phyloP scores from a whole-genome alignment of 2,113 vertebrate species.

The Clarias gariepinus region DNA sequence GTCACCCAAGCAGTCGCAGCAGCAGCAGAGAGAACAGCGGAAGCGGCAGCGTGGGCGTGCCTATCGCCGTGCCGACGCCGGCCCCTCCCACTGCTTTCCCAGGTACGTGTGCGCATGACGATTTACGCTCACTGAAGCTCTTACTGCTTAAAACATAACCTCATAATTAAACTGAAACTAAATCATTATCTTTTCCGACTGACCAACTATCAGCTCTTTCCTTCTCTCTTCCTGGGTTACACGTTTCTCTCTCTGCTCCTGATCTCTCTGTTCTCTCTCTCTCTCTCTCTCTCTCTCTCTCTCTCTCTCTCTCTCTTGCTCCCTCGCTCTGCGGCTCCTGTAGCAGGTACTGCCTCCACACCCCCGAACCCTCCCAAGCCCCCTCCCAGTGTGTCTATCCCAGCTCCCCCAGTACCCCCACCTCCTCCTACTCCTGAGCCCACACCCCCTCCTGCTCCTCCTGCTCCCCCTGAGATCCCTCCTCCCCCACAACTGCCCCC shows the following conservation, averaged over 20 bases:
- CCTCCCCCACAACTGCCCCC: conserved; percentile 91
- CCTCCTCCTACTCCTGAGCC: conserved; percentile 66
- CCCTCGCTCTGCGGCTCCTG: conserved; percentile 56
- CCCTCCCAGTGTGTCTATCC: conserved; percentile 71
- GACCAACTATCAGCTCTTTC: background rate
- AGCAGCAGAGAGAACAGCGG: conserved; percentile 99
- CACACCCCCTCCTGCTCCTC: conserved; percentile 68
- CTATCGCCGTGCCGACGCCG: conserved; percentile 93
- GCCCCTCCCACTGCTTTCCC: conserved; percentile 94
- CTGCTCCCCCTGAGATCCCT: conserved; percentile 85
- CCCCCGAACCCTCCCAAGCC: conserved; percentile 74
- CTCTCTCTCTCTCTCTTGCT: conserved; percentile 31
- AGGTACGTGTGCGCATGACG: conserved; percentile 71
- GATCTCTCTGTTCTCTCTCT: conserved; percentile 26
- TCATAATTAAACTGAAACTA: background rate
- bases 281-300: conserved; percentile 23
- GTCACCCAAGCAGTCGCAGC: conserved; percentile 97
- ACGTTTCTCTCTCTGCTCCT: conserved; percentile 40
- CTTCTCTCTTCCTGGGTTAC: background rate
- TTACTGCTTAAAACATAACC: background rate
- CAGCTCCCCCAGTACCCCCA: conserved; percentile 67
- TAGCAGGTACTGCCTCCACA: conserved; percentile 81
- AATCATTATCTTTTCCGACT: background rate
- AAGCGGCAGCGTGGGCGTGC: conserved; percentile 95
- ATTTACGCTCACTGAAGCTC: no score